Evolutionary conservation across 1,140 invertebrate species (phyloP).

Genomic region (Drosophila bifasciata): DNA sequence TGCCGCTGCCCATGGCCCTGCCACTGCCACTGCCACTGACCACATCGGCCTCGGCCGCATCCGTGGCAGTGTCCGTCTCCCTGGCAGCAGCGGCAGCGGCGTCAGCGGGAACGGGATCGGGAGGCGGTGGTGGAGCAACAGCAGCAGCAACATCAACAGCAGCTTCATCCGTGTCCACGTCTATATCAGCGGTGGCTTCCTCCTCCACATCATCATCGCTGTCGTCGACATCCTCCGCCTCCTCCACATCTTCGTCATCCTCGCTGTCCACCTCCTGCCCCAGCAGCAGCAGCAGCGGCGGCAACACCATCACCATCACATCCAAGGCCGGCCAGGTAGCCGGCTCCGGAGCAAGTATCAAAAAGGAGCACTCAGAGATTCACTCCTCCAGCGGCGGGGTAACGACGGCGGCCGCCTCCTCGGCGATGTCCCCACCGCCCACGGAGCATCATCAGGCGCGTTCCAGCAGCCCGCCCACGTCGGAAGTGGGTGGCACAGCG

Average conservation of each 20-base stretch:
- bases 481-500: conserved; percentile 12
- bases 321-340: conserved; percentile 17
- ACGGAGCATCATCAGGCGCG: conserved; percentile 42
- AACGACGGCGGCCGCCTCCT: conserved; percentile 66
- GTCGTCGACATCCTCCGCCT: conserved; percentile 38
- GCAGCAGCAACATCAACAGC: conserved; percentile 26
- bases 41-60: conserved; percentile 23
- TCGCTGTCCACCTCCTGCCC: conserved; percentile 38
- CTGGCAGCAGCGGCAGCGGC: conserved; percentile 47
- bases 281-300: conserved; percentile 48
- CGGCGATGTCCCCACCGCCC: conserved; percentile 83
- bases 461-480: conserved; percentile 45
- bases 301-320: conserved; percentile 47
- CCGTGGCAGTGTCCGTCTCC: conserved; percentile 41
- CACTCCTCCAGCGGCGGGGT: conserved; percentile 74
- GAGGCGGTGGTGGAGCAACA: too few relatives aligned
- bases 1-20: conserved; percentile 38
- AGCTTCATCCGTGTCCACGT: conserved; percentile 42
- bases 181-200: conserved; percentile 40
- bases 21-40: conserved; percentile 34
- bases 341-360: conserved; percentile 26
- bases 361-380: conserved; percentile 79
- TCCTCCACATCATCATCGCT: conserved; percentile 48
- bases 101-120: conserved; percentile 1
- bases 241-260: conserved; percentile 17